Evolutionary conservation across 1,140 invertebrate species (phyloP), one percentile per base, ranked within the genome.

Genomic region (Helicorthomorpha holstii): DNA sequence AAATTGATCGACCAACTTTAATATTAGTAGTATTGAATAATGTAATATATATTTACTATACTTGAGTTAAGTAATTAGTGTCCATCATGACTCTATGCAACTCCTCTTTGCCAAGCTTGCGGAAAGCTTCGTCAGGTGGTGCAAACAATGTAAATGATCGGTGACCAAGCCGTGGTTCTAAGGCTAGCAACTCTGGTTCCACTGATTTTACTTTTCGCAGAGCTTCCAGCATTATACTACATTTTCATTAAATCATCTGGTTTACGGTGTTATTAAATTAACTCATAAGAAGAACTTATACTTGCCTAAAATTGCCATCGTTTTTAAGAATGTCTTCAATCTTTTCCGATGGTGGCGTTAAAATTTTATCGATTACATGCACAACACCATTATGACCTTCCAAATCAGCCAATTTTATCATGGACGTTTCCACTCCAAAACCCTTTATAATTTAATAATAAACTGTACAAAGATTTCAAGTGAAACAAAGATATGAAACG

Each of bases 301-400:
- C 55, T 58, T 59, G 69, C 68, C 61, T 63, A 56, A 68, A 71
- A 47, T 66, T 68, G 22, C 64, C 63, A 27, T 66, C 60, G 16
- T 59, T 62, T 7, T 63, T 52, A 0, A 68, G 60, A n/a, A 73
- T 62, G 48, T 74, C 70, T 2, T 67, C 64, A 0, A 67, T 59
- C 2, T 70, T 66, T 49, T 66, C 65, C 23, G 68, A 62, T 1
- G 69, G 66, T 0, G 73, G 70, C 21, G 68, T 61, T 23, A 77
- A 58, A 21, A 73, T 68, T 54, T 69, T 69, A 55, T 66, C 70
- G 34, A 76, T 69, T 21, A 74, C 64, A 56, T 77, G 75, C 41
- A 77, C 60, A 1, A 75, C 66, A 3, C 75, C 75, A 58, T 77
- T 76, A 23, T 69, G 69, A 10, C 70, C 70, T 47, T 73, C 67